Base-by-base conservation (phyloP, 2,888 invertebrate species). In the Mamestra brassicae region DNA sequence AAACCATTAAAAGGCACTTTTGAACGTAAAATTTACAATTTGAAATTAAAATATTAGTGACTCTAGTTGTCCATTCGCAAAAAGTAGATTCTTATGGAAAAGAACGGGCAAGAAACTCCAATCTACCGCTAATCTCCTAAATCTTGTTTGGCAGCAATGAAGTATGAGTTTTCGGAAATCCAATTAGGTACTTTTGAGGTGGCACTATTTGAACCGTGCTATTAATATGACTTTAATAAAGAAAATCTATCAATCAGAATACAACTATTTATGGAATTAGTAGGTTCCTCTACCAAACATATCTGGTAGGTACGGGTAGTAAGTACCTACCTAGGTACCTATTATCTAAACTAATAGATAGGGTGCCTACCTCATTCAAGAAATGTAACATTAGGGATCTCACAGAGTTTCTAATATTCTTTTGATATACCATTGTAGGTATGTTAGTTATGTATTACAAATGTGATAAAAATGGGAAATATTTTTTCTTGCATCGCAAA, bases 81-180 rank as follows among this genome's bases (percentile, higher is more conserved):
- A 26, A 26, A 26, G 26, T 26, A 26, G 26, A 26, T 26, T 26
- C 26, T 26, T 26, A 26, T 26, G 26, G 26, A 26, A 26, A 26
- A 26, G 26, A 26, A 26, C 26, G 26, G 26, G 1, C 26, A 26
- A 26, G 26, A 26, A 26, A 26, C 26, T 45, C 45, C 17, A 34
- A 54, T 67, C 42, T 13, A 34, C 26, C 17, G 38, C 38, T 45
- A 17, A 55, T 47, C 36, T 17, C 10, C 13, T 2, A 50, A 57
- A 71, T 71, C 57, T 47, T 17, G 11, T 50, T 3, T 1, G 38
- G 4, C 13, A 4, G 0, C 50, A 50, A 58, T 58, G 38, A 34
- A 42, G 71, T 50, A n/a, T 1, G 50, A 72, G 34, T 71, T 72
- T 71, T 50, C 72, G 72, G 42, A 72, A 52, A 45, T 58, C 50